A percentile compares a stretch with the other conserved stretches of the same genome.
Evolutionary conservation across 2,113 vertebrate species (phyloP).

Genomic region (Furnarius figulus): DNA sequence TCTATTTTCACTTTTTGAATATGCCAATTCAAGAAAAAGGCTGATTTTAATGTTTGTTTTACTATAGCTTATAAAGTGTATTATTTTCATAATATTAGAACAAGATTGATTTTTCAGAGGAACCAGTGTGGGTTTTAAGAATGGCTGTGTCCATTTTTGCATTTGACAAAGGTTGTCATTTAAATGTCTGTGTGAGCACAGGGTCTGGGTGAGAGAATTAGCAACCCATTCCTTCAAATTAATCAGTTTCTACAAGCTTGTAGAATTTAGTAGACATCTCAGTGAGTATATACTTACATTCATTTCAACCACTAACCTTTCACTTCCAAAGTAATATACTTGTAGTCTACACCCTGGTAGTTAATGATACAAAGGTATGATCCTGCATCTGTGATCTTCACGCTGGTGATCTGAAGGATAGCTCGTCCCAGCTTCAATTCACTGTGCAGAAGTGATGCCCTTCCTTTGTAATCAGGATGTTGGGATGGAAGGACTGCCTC

Average conservation of each 20-base stretch:
- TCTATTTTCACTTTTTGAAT: not conserved
- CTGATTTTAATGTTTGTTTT: not conserved
- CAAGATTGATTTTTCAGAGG: not conserved
- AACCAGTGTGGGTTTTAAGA: not conserved
- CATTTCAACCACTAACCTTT: conserved; percentile 74
- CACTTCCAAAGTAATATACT: conserved; percentile 79
- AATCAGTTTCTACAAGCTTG: not conserved
- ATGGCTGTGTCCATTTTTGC: not conserved
- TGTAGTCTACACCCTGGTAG: conserved; percentile 78
- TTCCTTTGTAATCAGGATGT: conserved; percentile 35
- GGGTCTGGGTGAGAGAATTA: not conserved
- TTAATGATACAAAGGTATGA: conserved; percentile 81
- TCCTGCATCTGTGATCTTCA: conserved; percentile 80
- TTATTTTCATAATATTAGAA: not conserved
- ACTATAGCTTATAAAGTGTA: not conserved
- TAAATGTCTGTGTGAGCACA: not conserved
- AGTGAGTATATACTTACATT: not conserved
- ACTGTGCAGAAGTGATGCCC: conserved; percentile 70
- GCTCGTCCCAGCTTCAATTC: conserved; percentile 74
- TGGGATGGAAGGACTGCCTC: not conserved
- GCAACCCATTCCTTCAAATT: not conserved
- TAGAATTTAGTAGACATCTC: not conserved
- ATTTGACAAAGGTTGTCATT: not conserved
- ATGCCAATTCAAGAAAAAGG: not conserved
- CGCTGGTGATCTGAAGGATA: conserved; percentile 71